Conservation (phyloP, 2,113 vertebrate species). For the Hipposideros armiger region DNA sequence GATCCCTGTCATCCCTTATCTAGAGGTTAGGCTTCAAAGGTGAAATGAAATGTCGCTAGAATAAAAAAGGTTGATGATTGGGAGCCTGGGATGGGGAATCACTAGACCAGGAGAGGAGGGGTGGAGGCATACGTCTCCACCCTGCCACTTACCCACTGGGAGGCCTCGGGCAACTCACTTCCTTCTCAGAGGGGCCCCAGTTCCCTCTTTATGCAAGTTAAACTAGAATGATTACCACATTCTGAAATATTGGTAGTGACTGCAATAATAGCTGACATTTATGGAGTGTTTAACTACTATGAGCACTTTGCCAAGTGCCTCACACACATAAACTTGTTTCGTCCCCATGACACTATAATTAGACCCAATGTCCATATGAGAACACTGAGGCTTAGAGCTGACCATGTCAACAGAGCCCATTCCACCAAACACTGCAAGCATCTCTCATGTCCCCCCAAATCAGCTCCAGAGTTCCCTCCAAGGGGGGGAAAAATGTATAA, state of each 20-base stretch:
- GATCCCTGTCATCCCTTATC: neutral
- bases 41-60: neutral
- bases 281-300: neutral
- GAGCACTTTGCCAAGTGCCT: neutral
- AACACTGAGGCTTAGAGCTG: neutral
- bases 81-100: neutral
- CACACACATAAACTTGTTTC: too few species aligned
- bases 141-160: neutral
- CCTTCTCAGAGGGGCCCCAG: neutral
- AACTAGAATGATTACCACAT: neutral
- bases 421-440: neutral
- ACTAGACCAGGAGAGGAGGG: neutral
- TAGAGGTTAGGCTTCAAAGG: neutral
- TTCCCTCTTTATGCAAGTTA: neutral
- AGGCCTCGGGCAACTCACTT: neutral
- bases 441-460: too few species aligned
- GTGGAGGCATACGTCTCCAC: accelerated
- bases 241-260: neutral
- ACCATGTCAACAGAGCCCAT: neutral
- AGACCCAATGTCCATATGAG: neutral
- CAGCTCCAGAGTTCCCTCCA: neutral
- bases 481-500: neutral
- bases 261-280: neutral
- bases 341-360: neutral
- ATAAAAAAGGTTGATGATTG: neutral